A percentile compares a stretch with the other conserved stretches of the same genome.
phyloP scores from a whole-genome alignment of 2,113 vertebrate species.

The Spizaetus ornatus region DNA sequence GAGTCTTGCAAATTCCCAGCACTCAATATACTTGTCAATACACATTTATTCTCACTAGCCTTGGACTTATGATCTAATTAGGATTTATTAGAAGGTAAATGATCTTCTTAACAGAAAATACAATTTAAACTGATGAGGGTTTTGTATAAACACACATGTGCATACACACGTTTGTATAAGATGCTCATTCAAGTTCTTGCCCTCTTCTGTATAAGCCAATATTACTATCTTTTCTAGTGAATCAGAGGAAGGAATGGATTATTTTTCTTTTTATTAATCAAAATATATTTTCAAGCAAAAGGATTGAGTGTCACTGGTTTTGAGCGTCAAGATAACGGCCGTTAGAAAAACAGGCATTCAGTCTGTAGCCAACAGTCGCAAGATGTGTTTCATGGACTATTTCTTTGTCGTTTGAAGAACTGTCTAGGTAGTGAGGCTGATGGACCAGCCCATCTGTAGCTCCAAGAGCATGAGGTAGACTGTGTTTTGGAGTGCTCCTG shows the following conservation, averaged over 20 bases:
- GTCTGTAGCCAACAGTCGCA: neutral
- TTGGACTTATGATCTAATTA: neutral
- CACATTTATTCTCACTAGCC: neutral
- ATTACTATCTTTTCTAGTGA: neutral
- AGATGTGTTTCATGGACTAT: neutral
- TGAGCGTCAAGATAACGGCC: neutral
- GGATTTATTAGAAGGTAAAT: constrained; percentile 12
- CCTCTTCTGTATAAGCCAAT: neutral
- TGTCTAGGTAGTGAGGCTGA: neutral
- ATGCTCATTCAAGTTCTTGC: neutral
- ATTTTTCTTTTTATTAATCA: neutral
- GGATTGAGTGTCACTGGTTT: neutral
- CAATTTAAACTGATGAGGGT: neutral
- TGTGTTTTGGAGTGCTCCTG: neutral
- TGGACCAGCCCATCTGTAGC: neutral
- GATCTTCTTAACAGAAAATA: neutral
- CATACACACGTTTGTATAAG: neutral
- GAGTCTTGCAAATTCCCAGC: neutral
- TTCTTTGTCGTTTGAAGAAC: neutral
- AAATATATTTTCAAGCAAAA: neutral
- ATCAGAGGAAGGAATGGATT: neutral
- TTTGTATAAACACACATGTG: neutral
- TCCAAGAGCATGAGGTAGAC: neutral
- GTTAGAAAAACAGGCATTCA: neutral
- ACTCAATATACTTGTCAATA: neutral